phyloP scores from a whole-genome alignment of 2,797 vertebrate genomes.

The Crenuchus spilurus region DNA sequence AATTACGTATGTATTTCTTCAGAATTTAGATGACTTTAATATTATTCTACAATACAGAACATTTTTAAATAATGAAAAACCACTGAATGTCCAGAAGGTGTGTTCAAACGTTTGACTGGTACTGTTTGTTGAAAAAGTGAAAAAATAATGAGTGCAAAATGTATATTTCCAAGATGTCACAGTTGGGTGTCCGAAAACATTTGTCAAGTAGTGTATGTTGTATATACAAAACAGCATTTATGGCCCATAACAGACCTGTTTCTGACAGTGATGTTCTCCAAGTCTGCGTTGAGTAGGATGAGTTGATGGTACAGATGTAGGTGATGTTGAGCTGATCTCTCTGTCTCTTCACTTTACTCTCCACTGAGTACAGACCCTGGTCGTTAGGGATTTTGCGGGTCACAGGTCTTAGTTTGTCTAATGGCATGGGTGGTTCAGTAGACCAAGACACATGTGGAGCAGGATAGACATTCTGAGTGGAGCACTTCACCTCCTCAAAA shows the following conservation, averaged over 20 bases:
- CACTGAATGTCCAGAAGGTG: no score
- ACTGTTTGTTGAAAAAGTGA: no score
- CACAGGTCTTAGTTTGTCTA: conserved; percentile 61
- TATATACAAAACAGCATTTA: neutral
- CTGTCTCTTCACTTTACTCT: conserved; percentile 70
- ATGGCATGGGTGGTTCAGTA: conserved; percentile 66
- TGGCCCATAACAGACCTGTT: conserved; percentile 61
- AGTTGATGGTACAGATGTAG: conserved; percentile 74
- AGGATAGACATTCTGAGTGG: conserved; percentile 67
- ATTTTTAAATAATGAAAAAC: no score
- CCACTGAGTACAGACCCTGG: conserved; percentile 67
- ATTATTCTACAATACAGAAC: no score
- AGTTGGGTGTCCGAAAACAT: neutral
- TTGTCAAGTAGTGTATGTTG: neutral
- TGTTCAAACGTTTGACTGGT: no score
- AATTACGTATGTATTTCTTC: no score
- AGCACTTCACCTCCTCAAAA: conserved; percentile 77
- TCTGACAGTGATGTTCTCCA: conserved; percentile 74
- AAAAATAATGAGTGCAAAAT: no score
- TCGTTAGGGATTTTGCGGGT: conserved; percentile 63
- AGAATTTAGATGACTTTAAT: no score
- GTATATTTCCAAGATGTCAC: neutral
- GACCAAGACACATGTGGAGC: conserved; percentile 71
- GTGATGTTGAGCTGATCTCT: conserved; percentile 59
- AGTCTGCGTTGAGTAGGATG: conserved; percentile 59